Conservation (phyloP, 2,888 invertebrate species). For the Cantharis rufa region DNA sequence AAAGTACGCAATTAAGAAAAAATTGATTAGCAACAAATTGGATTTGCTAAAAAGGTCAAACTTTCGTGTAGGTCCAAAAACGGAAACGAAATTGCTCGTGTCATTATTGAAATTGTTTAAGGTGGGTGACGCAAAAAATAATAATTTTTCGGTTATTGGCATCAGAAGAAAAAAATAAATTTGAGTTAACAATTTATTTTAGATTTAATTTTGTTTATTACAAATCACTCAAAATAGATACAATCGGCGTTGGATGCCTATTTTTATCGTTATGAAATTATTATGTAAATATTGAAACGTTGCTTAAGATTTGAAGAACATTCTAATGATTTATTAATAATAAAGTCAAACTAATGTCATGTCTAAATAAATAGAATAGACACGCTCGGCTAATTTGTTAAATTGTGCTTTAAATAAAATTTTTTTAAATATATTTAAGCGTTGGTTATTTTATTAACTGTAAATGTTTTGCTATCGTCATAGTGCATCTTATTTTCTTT, state of each 20-base stretch:
- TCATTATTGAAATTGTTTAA: not conserved
- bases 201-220: conserved; percentile 1
- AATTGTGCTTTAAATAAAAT: not conserved
- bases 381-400: not conserved
- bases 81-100: not conserved
- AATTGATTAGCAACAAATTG: not conserved
- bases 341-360: not conserved
- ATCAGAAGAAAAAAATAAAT: not conserved
- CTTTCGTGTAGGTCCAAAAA: not conserved
- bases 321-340: not conserved
- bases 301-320: not conserved
- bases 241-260: not conserved
- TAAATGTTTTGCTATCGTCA: not conserved
- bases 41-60: not conserved
- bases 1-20: not conserved
- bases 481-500: not conserved
- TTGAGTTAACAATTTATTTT: not conserved
- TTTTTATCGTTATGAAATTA: not conserved
- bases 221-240: not conserved
- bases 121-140: not conserved
- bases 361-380: not conserved
- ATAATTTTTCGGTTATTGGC: not conserved
- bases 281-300: not conserved
- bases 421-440: not conserved
- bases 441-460: not conserved